Base-by-base conservation (phyloP, 2,888 invertebrate species). In the Hirtodrosophila cameraria region DNA sequence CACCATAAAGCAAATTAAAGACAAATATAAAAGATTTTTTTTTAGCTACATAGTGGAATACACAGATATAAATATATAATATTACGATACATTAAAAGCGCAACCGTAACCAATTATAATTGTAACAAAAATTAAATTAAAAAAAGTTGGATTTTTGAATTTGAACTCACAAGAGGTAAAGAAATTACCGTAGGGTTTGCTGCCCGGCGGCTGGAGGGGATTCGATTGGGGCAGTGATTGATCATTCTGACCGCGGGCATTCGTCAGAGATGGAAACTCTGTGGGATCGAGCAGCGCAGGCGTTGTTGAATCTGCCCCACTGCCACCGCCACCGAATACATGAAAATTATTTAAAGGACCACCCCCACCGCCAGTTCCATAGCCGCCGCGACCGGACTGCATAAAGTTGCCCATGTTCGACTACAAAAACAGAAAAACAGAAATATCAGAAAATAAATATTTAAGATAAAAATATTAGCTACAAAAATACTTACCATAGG, bases 201-300 rank as follows among this genome's bases (percentile, higher is more conserved):
- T 95, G 91, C 97, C 96, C 75, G 96, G 96, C 92, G 96, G 96
- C 70, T 96, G 96, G 93, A 94, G 94, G 65, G 96, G 95, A 92
- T 95, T 94, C 87, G 94, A 93, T 90, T 94, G 96, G 88, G 96
- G 95, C 92, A 94, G 93, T 90, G 94, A 93, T 89, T 96, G 94
- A 92, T 95, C 94, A 80, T 94, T 94, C 86, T 95, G 94, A 81
- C 95, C 96, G 90, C 97, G 93, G 91, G 95, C 96, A 87, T 91
- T 91, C 88, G 97, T 97, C 89, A 97, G 93, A 82, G 97, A 97
- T 70, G 97, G 97, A 92, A 97, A 97, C 92, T 97, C 97, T 89
- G 96, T 96, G 80, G 97, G 94, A 92, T 97, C 97, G 88, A 97
- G 92, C 76, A 97, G 93, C 76, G 97, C 96, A 69, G 97, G 97